Percentiles rank a stretch among this genome's conserved stretches.
Evolutionary conservation across 2,888 invertebrate genomes (phyloP).

Genomic region (Oscheius sp.): DNA sequence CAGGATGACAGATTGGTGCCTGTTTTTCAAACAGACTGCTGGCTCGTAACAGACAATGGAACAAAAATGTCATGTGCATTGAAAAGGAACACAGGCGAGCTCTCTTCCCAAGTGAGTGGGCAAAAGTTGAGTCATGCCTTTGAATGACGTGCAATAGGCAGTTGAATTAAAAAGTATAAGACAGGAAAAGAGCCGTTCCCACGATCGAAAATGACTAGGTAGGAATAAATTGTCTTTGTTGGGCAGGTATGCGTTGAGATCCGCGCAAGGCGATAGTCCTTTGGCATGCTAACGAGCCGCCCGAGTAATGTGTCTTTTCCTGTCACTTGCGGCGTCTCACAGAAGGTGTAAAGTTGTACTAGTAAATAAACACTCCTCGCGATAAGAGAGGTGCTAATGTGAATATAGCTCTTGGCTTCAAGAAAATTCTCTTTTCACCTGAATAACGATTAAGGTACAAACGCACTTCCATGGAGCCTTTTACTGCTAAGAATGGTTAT

Average conservation of each 20-base stretch:
- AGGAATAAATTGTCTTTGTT: constrained; percentile 8
- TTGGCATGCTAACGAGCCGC: constrained; percentile 25
- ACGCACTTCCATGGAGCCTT: too few relatives aligned
- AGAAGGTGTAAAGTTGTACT: constrained; percentile 21
- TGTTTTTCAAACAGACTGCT: too few relatives aligned
- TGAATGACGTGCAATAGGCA: too few relatives aligned
- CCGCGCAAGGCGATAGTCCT: constrained; percentile 10
- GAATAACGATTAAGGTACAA: neutral
- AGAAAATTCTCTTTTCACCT: neutral
- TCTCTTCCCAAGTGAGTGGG: too few relatives aligned
- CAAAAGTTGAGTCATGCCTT: too few relatives aligned
- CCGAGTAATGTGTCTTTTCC: constrained; percentile 20
- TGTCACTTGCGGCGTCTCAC: constrained; percentile 15
- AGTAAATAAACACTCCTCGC: neutral
- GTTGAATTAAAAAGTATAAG: too few relatives aligned
- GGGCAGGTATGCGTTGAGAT: constrained; percentile 15
- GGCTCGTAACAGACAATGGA: too few relatives aligned
- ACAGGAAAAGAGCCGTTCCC: neutral
- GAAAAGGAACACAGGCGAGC: too few relatives aligned
- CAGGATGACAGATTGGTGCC: too few relatives aligned
- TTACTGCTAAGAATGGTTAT: too few relatives aligned
- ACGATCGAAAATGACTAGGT: neutral
- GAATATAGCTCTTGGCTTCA: neutral
- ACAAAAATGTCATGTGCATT: too few relatives aligned
- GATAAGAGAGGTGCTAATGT: neutral